Evolutionary conservation across 2,797 vertebrate genomes (phyloP), one percentile per base, ranked within the genome.

Genomic region (Nyctalus aviator): DNA sequence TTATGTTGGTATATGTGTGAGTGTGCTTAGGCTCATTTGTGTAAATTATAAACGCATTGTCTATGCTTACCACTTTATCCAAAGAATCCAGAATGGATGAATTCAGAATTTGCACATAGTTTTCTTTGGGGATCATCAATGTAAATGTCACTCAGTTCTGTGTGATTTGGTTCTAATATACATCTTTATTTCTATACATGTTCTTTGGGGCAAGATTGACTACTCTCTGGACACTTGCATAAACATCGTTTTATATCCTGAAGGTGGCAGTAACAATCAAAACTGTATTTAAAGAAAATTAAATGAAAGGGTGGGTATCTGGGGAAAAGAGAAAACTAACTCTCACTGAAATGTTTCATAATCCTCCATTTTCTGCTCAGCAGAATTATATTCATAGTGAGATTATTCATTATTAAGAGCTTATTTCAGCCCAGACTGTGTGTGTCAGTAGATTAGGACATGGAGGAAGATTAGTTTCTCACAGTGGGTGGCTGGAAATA

Each of bases 361-460:
- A 98, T 98, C 97, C 96, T 97, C 84, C 68, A 95, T 97, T 98
- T 98, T 98, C 95, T 97, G 90, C 96, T 97, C 90, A 96, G 91
- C 93, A 94, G 90, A 97, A 97, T 97, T 85, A 96, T 97, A 97
- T 96, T 97, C 88, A 94, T 71, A 88, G 96, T 14, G 44, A 95
- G 96, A 98, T 98, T 98, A 97, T 97, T 98, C 94, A 97, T 98
- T 98, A 98, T 98, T 98, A 98, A 98, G 94, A 96, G 97, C 95
- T 98, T 98, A 98, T 97, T 98, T 98, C 95, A 97, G 92, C 96
- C 91, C 94, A 93, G 96, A 97, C 93, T 78, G 95, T 96, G 85
- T 95, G 73, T 98, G 97, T 97, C 97, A 96, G 97, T 98, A 98
- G 98, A 98, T 98, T 98, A 98, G 97, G 90, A 96, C 23, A 48